Base-by-base conservation (phyloP, 2,888 invertebrate genomes). In the Trissoscelio sp. region DNA sequence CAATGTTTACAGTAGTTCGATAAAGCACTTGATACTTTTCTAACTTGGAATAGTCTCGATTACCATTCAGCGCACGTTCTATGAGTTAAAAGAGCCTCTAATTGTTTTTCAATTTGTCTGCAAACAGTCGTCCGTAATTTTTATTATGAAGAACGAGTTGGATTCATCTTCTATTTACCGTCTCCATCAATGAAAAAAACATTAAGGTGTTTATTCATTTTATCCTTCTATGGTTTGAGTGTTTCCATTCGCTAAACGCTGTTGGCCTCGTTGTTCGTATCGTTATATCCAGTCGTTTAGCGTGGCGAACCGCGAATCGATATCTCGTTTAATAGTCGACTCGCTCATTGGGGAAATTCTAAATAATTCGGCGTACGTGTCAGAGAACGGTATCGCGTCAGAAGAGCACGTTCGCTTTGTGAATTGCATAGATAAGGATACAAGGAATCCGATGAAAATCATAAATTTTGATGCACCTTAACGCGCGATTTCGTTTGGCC, bases 261-360 rank as follows among this genome's bases (percentile, higher is more conserved):
- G 64, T 53, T 79, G 58, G 24, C 64, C 84, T 75, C 75, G 64
- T 79, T 74, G 70, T 78, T 31, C 58, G 44, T 72, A 72, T 72
- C 72, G 74, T 82, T 83, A 60, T 83, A 77, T 83, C 69, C 80
- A 81, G 79, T 85, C 87, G 86, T 85, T 87, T 84, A 83, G 78
- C 78, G 83, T 60, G 85, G 84, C 82, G 39, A 83, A 86, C 87
- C 86, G 67, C 87, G 80, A 87, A 88, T 88, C 88, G 86, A 89
- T 88, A 86, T 85, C 82, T 82, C 84, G 83, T 85, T 87, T 86
- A 87, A 88, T 85, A 87, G 83, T 81, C 83, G 77, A 53, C 62
- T 78, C 51, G 67, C 79, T 85, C 83, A 83, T 83, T 20, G 62
- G 83, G 73, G 78, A 84, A 87, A 85, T 83, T 83, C 83, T 86